Base-by-base conservation (phyloP, 2,888 invertebrate species). In the Argyra leucocephala region DNA sequence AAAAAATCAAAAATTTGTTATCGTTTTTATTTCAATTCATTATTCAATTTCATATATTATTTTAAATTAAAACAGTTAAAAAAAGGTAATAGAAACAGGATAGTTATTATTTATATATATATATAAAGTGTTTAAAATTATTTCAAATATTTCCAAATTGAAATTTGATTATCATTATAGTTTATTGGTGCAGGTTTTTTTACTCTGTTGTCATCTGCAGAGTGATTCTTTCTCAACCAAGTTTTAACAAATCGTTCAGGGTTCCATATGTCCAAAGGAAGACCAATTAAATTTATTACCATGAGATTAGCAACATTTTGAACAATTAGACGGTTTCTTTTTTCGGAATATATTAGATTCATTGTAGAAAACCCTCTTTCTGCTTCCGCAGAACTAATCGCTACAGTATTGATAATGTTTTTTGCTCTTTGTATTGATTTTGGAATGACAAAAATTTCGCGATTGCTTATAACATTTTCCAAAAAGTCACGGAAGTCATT, bases 211-310 rank as follows among this genome's bases (percentile, higher is more conserved):
- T 58, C 57, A 22, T 57, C 57, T 57, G 57, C 57, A 6, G 57
- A 57, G 57, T 57, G 31, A 62, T 62, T 15, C 36, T 31, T 26
- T 36, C 24, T 21, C 21, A 62, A 24, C 31, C 24, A 24, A 62
- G n/a, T 62, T 26, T n/a, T 62, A 36, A 31, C 31, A 31, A 36
- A 62, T 36, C 36, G 61, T 36, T 36, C 61, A 36, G 61, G 36
- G 36, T 36, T 62, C 61, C 61, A 62, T 36, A 21, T 62, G 31
- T 62, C 5, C 61, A 62, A 36, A 36, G 36, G 61, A n/a, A 7
- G 21, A 62, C 61, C 61, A 62, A 62, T 7, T 62, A 62, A 62
- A 36, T 62, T 62, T 36, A 62, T n/a, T 10, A 21, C 37, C 62
- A 62, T 62, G 7, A 62, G 21, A 62, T 37, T 62, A 5, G 62